Evolutionary conservation across 2,888 invertebrate genomes (phyloP), one percentile per base, ranked within the genome.

Genomic region (Acleris emargana): DNA sequence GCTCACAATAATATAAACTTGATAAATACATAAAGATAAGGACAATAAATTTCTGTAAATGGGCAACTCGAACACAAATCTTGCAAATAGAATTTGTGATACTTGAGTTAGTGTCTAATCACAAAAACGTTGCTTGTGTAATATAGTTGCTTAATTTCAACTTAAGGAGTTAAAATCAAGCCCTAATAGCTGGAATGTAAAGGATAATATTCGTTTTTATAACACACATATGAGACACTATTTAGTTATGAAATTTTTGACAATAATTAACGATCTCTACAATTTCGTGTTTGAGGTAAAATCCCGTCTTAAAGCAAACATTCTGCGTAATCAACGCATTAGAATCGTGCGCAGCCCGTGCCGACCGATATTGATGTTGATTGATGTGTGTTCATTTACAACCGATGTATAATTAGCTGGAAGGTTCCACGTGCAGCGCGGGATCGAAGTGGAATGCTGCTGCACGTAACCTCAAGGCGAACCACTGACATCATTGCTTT

Each of bases 361-460:
- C 69, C 62, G 58, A 69, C 71, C 68, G 72, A 73, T 73, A 77
- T 77, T 78, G 76, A 77, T 79, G 74, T 81, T 80, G 81, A 81
- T 80, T 80, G 79, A 80, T 84, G 81, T 79, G 79, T 79, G 79
- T 78, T 79, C 79, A 78, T 83, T 84, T 81, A 76, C 76, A 73
- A 72, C 74, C 70, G 73, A 72, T 75, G 70, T 74, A 77, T 76
- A 76, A 78, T 77, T 76, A 77, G 64, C 74, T 77, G 72, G 75
- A 80, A 80, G 78, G 76, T 78, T 81, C 82, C 85, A 86, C 81
- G 85, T 83, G 80, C 79, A 72, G 61, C 68, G 68, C 70, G 69
- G 75, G 75, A 78, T 76, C 76, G 74, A 78, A 77, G 74, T 69
- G 81, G 86, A 86, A 87, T 87, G 84, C 76, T 76, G 74, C 63